Evolutionary conservation across 2,888 invertebrate genomes (phyloP).

Genomic region (Drosophila melanosoma): DNA sequence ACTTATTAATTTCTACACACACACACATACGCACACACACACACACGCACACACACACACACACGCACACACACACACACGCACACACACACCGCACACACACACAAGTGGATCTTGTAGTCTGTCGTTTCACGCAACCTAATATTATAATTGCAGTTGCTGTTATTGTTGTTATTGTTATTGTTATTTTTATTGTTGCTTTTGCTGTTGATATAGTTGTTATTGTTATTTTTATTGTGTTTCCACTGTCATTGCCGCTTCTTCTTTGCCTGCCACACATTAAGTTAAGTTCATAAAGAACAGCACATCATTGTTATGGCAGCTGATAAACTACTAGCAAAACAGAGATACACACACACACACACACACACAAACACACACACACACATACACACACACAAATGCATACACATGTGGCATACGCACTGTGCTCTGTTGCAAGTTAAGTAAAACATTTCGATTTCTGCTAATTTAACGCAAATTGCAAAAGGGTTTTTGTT

Average conservation of each 20-base stretch:
- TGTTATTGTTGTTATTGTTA: slow-evolving; percentile 1
- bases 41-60: slow-evolving; percentile 14
- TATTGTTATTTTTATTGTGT: slow-evolving; percentile 41
- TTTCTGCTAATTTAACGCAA: slow-evolving; percentile 28
- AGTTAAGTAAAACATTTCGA: slow-evolving; percentile 7
- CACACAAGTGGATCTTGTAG: slow-evolving; percentile 16
- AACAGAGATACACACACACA: slow-evolving; percentile 9
- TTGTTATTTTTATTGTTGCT: slow-evolving; percentile 12
- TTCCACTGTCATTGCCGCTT: slow-evolving; percentile 54
- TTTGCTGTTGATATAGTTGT: slow-evolving; percentile 21
- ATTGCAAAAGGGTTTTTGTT: slow-evolving; percentile 22
- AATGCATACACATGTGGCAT: neutral
- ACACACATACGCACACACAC: slow-evolving; percentile 24
- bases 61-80: slow-evolving; percentile 2
- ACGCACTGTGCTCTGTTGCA: slow-evolving; percentile 23
- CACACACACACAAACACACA: neutral
- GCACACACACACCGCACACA: neutral
- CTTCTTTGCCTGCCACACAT: slow-evolving; percentile 40
- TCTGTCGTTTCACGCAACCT: slow-evolving; percentile 55
- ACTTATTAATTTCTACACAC: slow-evolving; percentile 66
- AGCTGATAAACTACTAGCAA: slow-evolving; percentile 55
- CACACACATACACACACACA: neutral
- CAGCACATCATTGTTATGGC: slow-evolving; percentile 66
- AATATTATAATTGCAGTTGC: slow-evolving; percentile 34
- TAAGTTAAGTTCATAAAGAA: slow-evolving; percentile 57